Percentiles rank a stretch among this genome's conserved stretches.
These are phyloP conservation scores for Eustalomyia histrio DNA, from an alignment of 2,888 invertebrate species.

Conservation along the genomic window DNA sequence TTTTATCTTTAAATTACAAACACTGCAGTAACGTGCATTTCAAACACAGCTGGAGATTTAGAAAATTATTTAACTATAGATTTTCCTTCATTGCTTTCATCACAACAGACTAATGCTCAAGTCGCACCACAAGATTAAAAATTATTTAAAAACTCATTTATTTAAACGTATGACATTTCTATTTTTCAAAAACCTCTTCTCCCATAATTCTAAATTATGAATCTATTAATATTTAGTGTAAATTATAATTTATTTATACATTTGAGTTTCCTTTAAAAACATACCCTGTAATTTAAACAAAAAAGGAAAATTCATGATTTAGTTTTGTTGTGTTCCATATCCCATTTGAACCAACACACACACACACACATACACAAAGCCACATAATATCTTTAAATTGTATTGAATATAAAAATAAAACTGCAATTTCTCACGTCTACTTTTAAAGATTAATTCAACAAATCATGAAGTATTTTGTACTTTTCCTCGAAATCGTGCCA, in stretches of 20 bases:
- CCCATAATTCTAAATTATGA: background rate
- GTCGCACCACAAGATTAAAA: background rate
- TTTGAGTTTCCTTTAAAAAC: background rate
- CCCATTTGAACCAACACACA: background rate
- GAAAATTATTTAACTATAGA: background rate
- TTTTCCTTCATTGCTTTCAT: background rate
- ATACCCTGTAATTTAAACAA: background rate
- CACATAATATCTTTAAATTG: background rate
- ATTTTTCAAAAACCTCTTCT: background rate
- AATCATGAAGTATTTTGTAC: constrained; percentile 24
- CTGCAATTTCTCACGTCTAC: constrained; percentile 41
- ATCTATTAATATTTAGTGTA: constrained; percentile 1
- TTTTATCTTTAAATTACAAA: background rate
- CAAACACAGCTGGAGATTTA: background rate
- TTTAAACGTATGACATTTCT: background rate
- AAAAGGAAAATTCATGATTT: constrained; percentile 2
- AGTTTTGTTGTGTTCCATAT: background rate
- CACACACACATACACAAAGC: background rate
- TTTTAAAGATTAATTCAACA: constrained; percentile 35
- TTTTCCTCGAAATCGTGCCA: constrained; percentile 35
- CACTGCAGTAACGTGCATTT: background rate
- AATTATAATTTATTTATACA: background rate
- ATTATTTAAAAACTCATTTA: background rate
- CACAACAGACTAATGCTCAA: background rate
- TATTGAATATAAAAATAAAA: constrained; percentile 12